These are phyloP conservation scores for Coelogynopora nodosa DNA, from an alignment of 2,888 invertebrate genomes.

Conservation along the genomic window DNA sequence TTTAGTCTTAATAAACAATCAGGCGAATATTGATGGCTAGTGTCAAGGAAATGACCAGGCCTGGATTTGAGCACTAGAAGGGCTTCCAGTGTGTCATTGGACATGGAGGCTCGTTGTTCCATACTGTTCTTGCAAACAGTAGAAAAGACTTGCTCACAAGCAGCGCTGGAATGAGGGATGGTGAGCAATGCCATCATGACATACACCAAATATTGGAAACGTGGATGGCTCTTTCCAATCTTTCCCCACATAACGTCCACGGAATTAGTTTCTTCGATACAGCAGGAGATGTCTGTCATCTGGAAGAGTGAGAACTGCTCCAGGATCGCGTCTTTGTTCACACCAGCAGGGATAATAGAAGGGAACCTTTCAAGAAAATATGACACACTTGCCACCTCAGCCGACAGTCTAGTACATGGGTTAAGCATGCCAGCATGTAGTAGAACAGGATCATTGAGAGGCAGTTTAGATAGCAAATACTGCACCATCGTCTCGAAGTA, in stretches of 20 bases:
- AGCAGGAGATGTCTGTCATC: constrained; percentile 47
- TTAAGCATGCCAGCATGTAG: neutral
- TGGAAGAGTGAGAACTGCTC: constrained; percentile 48
- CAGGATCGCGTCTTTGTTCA: neutral
- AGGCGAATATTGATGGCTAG: neutral
- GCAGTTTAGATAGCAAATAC: neutral
- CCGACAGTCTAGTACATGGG: neutral
- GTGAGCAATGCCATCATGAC: constrained; percentile 44
- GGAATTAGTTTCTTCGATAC: neutral
- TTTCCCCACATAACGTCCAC: neutral
- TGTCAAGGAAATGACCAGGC: constrained; percentile 38
- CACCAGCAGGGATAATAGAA: neutral
- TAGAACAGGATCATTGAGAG: constrained; percentile 6
- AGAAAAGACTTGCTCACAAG: constrained; percentile 49
- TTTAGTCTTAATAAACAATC: neutral
- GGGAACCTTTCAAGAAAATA: neutral
- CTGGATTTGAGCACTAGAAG: constrained; percentile 46
- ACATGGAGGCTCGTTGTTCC: constrained; percentile 46
- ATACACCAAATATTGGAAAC: neutral
- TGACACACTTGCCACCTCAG: neutral
- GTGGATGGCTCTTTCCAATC: neutral
- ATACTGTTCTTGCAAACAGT: constrained; percentile 49
- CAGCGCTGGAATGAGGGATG: constrained; percentile 49
- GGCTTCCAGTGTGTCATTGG: constrained; percentile 47
- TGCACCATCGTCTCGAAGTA: neutral